These are phyloP conservation scores for Rhadinocentrus ornatus DNA, from an alignment of 2,797 vertebrate species.

Conservation along the genomic window DNA sequence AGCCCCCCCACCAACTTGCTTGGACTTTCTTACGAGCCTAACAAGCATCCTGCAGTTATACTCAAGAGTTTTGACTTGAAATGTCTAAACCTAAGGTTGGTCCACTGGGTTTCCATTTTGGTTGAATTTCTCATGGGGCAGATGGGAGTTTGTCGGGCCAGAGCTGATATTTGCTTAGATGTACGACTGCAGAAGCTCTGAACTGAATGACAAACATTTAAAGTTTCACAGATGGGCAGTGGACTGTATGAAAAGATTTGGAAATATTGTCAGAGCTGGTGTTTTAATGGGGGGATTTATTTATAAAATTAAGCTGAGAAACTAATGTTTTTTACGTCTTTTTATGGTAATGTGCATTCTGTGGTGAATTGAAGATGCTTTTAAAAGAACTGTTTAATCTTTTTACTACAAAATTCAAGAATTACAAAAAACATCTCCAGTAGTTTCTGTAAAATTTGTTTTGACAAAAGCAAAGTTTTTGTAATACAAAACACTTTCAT, in stretches of 20 bases:
- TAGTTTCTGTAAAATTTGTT: not conserved
- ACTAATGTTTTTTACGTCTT: not conserved
- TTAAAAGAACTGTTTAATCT: not conserved
- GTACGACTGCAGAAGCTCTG: not conserved
- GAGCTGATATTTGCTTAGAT: not conserved
- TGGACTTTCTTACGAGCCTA: conserved; percentile 43
- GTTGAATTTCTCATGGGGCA: not conserved
- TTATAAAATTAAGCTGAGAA: not conserved
- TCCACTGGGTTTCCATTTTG: not conserved
- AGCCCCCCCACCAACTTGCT: conserved; percentile 75
- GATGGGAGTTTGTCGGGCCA: not conserved
- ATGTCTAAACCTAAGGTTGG: not conserved
- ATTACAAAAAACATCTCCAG: not conserved
- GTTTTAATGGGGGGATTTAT: not conserved
- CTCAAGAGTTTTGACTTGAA: not conserved
- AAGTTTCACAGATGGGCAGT: not conserved
- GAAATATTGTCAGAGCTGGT: not conserved
- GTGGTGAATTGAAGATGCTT: not conserved
- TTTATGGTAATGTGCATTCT: not conserved
- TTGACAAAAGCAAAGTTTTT: not conserved
- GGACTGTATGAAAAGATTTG: not conserved
- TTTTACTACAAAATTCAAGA: not conserved
- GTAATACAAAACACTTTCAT: not conserved
- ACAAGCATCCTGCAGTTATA: conserved; percentile 8
- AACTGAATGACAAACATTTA: not conserved